Conservation (phyloP, 2,797 vertebrate genomes). For the Pempheris klunzingeri region DNA sequence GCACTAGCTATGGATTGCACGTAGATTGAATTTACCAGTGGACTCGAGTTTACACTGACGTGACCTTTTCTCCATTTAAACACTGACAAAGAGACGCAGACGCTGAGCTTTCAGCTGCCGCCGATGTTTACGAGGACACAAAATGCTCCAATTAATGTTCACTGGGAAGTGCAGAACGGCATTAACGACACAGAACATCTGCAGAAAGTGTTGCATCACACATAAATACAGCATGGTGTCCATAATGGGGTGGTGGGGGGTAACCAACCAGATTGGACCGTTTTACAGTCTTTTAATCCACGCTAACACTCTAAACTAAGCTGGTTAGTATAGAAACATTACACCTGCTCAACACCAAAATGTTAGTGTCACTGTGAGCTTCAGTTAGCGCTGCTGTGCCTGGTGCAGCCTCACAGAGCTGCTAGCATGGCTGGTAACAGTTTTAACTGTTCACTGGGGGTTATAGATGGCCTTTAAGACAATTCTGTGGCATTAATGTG, state of each 20-base stretch:
- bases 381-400: not conserved
- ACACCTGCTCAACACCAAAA: no score
- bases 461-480: not conserved
- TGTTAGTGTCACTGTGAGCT: not conserved
- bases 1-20: not conserved
- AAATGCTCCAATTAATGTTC: conserved; percentile 23
- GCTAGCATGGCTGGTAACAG: no score
- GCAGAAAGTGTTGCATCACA: not conserved
- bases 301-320: not conserved
- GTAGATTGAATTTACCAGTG: conserved; percentile 2
- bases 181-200: not conserved
- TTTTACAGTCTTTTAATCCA: no score
- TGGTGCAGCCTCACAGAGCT: no score
- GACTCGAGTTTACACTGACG: conserved; percentile 7
- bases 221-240: not conserved
- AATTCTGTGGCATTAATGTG: conserved; percentile 2
- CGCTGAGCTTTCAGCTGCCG: conserved; percentile 32
- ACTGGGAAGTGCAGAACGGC: not conserved
- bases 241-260: not conserved
- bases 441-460: not conserved
- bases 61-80: conserved; percentile 37
- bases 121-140: conserved; percentile 29
- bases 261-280: no score
- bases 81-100: conserved; percentile 27
- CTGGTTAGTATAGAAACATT: not conserved